Evolutionary conservation across 1,140 invertebrate genomes (phyloP).

Genomic region (Orius insidiosus): DNA sequence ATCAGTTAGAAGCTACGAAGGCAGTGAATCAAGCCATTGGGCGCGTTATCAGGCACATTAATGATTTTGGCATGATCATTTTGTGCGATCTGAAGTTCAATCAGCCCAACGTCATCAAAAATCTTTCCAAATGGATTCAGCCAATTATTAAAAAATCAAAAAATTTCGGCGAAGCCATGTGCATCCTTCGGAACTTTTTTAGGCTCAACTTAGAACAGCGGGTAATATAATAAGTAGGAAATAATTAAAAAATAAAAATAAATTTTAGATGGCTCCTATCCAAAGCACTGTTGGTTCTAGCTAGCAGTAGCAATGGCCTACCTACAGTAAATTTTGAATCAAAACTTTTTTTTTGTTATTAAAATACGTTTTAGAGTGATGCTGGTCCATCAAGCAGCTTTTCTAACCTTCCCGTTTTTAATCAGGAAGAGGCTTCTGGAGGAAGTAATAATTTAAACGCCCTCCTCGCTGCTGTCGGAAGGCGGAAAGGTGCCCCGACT

Average conservation of each 20-base stretch:
- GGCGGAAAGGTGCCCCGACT: background rate
- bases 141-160: slow-evolving; percentile 44
- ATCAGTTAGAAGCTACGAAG: slow-evolving; percentile 45
- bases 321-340: background rate
- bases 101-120: slow-evolving; percentile 37
- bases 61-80: slow-evolving; percentile 89
- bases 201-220: background rate
- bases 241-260: background rate
- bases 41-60: slow-evolving; percentile 80
- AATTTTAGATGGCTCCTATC: background rate
- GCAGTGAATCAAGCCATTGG: slow-evolving; percentile 98
- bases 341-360: background rate
- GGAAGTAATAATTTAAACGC: background rate
- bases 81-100: slow-evolving; percentile 70
- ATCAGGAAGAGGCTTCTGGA: background rate
- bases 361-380: background rate
- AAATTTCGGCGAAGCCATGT: slow-evolving; percentile 54
- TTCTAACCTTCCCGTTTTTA: background rate
- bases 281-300: background rate
- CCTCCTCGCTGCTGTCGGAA: background rate
- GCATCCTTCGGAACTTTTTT: slow-evolving; percentile 60
- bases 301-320: background rate
- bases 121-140: slow-evolving; percentile 69
- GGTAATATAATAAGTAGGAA: background rate
- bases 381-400: background rate